Percentiles rank a stretch among this genome's conserved stretches.
These are phyloP conservation scores for Monopis laevigella DNA, from an alignment of 2,888 invertebrate genomes.

Conservation along the genomic window DNA sequence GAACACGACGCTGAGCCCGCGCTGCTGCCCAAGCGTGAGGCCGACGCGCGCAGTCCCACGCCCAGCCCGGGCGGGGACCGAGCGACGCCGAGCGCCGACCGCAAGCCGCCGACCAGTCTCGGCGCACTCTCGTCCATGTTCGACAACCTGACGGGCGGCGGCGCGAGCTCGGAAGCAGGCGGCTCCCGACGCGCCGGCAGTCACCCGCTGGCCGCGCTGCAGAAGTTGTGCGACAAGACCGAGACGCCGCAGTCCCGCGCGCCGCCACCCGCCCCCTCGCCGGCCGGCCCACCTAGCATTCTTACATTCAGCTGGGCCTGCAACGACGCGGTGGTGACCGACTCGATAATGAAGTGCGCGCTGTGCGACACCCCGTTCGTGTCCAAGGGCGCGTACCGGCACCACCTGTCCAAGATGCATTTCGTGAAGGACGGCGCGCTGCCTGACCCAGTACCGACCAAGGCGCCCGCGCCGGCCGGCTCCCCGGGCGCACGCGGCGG, in stretches of 20 bases:
- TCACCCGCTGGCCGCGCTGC: slow-evolving; percentile 93
- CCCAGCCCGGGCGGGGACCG: slow-evolving; percentile 81
- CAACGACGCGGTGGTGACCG: slow-evolving; percentile 89
- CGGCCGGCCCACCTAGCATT: slow-evolving; percentile 82
- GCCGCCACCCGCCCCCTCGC: slow-evolving; percentile 60
- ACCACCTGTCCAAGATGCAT: slow-evolving; percentile 95
- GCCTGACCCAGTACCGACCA: slow-evolving; percentile 76
- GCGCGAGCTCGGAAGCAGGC: slow-evolving; percentile 51
- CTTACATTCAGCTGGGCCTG: slow-evolving; percentile 95
- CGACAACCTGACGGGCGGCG: slow-evolving; percentile 78
- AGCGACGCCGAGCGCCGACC: slow-evolving; percentile 77
- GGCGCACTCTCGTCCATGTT: slow-evolving; percentile 92
- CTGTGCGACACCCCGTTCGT: slow-evolving; percentile 96
- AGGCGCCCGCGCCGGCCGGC: slow-evolving; percentile 52
- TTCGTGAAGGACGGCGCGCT: slow-evolving; percentile 92
- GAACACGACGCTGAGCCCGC: slow-evolving; percentile 42
- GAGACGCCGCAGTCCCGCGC: slow-evolving; percentile 71
- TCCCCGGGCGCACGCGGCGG: slow-evolving; percentile 54
- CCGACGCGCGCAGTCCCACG: slow-evolving; percentile 61
- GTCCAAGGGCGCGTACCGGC: slow-evolving; percentile 96
- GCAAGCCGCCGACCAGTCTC: slow-evolving; percentile 73
- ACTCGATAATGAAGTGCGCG: slow-evolving; percentile 93
- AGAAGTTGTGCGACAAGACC: slow-evolving; percentile 95
- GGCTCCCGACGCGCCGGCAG: slow-evolving; percentile 76
- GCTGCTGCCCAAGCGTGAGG: slow-evolving; percentile 57